These are phyloP conservation scores for Anguilla rostrata DNA, from an alignment of 2,113 vertebrate species.

Conservation along the genomic window DNA sequence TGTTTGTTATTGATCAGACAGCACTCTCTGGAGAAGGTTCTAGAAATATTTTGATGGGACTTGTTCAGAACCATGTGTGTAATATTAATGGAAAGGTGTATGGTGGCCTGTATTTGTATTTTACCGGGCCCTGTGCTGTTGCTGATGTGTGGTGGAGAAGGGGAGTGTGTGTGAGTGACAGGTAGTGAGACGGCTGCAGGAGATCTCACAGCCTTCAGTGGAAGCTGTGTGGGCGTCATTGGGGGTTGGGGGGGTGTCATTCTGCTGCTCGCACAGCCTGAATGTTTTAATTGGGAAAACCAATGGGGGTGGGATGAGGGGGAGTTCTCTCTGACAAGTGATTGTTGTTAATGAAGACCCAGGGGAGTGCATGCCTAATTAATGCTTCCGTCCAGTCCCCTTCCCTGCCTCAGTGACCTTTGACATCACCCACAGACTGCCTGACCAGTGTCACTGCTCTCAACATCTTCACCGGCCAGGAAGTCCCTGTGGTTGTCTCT, in stretches of 20 bases:
- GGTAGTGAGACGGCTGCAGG: not conserved
- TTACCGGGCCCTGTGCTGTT: not conserved
- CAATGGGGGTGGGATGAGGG: constrained; percentile 16
- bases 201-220: not conserved
- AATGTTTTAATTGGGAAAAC: constrained; percentile 56
- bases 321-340: constrained; percentile 26
- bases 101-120: not conserved
- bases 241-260: not conserved
- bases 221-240: not conserved
- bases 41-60: too few relatives aligned
- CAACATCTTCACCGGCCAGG: constrained; percentile 82
- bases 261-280: not conserved
- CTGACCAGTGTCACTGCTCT: constrained; percentile 80
- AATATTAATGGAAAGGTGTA: too few relatives aligned
- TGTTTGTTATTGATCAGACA: too few relatives aligned
- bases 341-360: constrained; percentile 53
- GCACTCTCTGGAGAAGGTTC: too few relatives aligned
- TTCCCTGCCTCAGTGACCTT: constrained; percentile 43
- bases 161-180: not conserved
- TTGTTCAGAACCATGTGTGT: too few relatives aligned
- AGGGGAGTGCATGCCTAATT: constrained; percentile 20
- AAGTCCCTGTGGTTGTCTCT: constrained; percentile 85
- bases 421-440: constrained; percentile 71
- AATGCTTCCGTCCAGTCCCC: not conserved
- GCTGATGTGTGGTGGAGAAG: not conserved